Evolutionary conservation across 35 echinoderm and acorn worm genomes (phyloP).

Genomic region (Nesometra sesokonis): DNA sequence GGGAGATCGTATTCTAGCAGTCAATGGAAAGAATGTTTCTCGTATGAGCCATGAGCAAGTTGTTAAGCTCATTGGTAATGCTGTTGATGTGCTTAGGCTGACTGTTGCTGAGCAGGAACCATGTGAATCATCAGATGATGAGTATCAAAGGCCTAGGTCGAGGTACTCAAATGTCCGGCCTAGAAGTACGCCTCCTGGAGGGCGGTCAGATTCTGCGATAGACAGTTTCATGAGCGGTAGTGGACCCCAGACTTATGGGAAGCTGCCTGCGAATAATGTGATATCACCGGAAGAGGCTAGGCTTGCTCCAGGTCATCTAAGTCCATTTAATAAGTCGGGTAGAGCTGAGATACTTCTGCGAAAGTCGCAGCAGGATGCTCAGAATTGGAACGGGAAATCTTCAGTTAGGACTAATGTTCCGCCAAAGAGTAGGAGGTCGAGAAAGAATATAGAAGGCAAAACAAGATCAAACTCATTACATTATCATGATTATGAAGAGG

Average conservation of each 20-base stretch:
- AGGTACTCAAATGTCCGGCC: conserved; percentile 34
- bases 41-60: conserved; percentile 81
- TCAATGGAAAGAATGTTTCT: conserved; percentile 94
- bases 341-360: conserved; percentile 26
- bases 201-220: not conserved
- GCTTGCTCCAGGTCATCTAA: conserved; percentile 93
- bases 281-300: conserved; percentile 18
- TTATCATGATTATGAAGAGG: conserved; percentile 39
- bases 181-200: conserved; percentile 43
- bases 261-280: not conserved
- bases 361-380: conserved; percentile 37
- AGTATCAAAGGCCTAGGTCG: conserved; percentile 43
- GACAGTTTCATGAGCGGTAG: not conserved
- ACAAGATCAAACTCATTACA: conserved; percentile 44
- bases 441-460: conserved; percentile 30
- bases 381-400: conserved; percentile 49
- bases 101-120: conserved; percentile 68
- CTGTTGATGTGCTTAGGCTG: conserved; percentile 64
- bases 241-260: not conserved
- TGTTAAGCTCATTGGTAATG: conserved; percentile 84
- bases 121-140: conserved; percentile 81
- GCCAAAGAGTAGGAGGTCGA: conserved; percentile 28
- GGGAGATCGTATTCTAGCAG: conserved; percentile 78
- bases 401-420: conserved; percentile 26
- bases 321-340: conserved; percentile 68